phyloP scores from a whole-genome alignment of 1,140 invertebrate species.

The Melipona quadrifasciata region DNA sequence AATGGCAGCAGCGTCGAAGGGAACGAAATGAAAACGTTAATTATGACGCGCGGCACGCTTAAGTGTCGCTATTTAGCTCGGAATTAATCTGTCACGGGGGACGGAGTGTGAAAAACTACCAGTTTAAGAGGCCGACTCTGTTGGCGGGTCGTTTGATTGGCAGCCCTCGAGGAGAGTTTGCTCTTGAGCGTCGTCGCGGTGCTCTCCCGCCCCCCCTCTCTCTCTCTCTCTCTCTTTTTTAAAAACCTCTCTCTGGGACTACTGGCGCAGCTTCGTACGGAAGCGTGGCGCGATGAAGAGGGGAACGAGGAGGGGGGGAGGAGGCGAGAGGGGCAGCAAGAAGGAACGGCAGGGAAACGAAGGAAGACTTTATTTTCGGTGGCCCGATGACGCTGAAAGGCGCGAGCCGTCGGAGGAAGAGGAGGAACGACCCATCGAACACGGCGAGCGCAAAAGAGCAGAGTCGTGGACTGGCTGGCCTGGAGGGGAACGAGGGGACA shows the following conservation, averaged over 20 bases:
- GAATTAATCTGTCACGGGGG: slow-evolving; percentile 65
- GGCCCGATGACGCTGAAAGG: slow-evolving; percentile 60
- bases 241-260: slow-evolving; percentile 50
- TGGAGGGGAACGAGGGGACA: slow-evolving; percentile 15
- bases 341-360: slow-evolving; percentile 43
- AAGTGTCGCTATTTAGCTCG: slow-evolving; percentile 60
- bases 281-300: slow-evolving; percentile 47
- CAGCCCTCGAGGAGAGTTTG: slow-evolving; percentile 58
- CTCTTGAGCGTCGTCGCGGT: slow-evolving; percentile 27
- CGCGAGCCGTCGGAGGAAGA: slow-evolving; percentile 45
- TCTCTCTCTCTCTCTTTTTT: slow-evolving; percentile 36
- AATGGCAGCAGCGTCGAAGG: background rate
- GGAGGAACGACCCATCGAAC: slow-evolving; percentile 50
- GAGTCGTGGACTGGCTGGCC: background rate
- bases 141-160: slow-evolving; percentile 63
- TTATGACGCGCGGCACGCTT: slow-evolving; percentile 51
- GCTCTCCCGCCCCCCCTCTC: slow-evolving; percentile 38
- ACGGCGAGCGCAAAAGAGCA: slow-evolving; percentile 11
- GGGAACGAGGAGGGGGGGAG: no score
- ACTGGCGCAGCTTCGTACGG: slow-evolving; percentile 42
- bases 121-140: slow-evolving; percentile 62
- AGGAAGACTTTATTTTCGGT: slow-evolving; percentile 66
- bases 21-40: slow-evolving; percentile 51
- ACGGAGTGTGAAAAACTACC: slow-evolving; percentile 63
- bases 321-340: slow-evolving; percentile 40